Conservation (phyloP, 2,888 invertebrate species). For the Erynnis tages region DNA sequence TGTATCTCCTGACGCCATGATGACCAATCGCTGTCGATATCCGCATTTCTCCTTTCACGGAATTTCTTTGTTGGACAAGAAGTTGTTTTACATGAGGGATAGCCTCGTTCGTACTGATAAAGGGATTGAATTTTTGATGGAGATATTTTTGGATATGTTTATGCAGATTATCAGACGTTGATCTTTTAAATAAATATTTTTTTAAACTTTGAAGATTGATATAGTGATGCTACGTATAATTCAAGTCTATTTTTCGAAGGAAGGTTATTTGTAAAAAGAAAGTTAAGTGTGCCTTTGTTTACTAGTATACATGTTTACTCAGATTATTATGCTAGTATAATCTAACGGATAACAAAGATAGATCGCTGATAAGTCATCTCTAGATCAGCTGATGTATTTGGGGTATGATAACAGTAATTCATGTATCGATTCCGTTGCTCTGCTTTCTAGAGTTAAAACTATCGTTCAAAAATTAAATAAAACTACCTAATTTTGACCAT, state of each 20-base stretch:
- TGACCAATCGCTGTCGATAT: slow-evolving; percentile 38
- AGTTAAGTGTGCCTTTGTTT: too few relatives aligned
- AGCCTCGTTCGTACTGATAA: not conserved
- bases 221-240: too few relatives aligned
- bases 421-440: not conserved
- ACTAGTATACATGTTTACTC: too few relatives aligned
- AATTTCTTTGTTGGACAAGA: slow-evolving; percentile 4
- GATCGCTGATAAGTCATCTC: slow-evolving; percentile 17
- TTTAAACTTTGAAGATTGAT: too few relatives aligned
- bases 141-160: not conserved
- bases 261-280: too few relatives aligned
- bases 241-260: too few relatives aligned
- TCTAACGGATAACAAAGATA: slow-evolving; percentile 18
- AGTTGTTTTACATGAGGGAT: not conserved
- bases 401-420: not conserved
- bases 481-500: too few relatives aligned
- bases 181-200: too few relatives aligned
- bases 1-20: slow-evolving; percentile 46
- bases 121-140: not conserved
- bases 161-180: too few relatives aligned
- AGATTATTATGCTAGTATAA: too few relatives aligned
- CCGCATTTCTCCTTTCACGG: slow-evolving; percentile 39
- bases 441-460: not conserved
- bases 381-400: slow-evolving; percentile 15
- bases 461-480: too few relatives aligned